phyloP scores from a whole-genome alignment of 2,888 invertebrate species.

The Cantharis rustica region DNA sequence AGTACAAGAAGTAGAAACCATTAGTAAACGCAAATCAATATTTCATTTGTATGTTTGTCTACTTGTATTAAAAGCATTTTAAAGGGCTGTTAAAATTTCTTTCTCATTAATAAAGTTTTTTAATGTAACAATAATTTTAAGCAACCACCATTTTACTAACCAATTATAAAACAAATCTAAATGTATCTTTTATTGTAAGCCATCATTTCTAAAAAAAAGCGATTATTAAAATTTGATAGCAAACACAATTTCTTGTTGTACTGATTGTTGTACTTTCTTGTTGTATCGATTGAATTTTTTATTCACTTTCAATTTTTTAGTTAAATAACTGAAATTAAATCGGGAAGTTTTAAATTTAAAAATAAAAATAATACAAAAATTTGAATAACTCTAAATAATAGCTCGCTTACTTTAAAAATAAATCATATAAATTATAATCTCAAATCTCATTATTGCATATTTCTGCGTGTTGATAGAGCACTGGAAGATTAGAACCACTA shows the following conservation, averaged over 20 bases:
- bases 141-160: background rate
- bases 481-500: background rate
- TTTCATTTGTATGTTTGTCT: conserved; percentile 3
- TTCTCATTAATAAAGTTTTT: background rate
- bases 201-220: background rate
- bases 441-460: background rate
- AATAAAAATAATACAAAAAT: background rate
- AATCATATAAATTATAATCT: background rate
- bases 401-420: background rate
- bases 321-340: background rate
- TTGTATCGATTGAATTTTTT: background rate
- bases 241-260: background rate
- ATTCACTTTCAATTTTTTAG: background rate
- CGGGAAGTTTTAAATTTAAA: background rate
- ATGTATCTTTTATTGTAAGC: no score
- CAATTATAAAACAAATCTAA: background rate
- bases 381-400: background rate
- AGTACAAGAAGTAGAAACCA: conserved; percentile 30
- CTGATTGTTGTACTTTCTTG: no score
- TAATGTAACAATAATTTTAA: background rate
- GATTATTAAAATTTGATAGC: background rate
- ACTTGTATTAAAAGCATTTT: background rate
- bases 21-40: conserved; percentile 34
- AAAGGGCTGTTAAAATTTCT: background rate
- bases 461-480: background rate